Evolutionary conservation across 2,113 vertebrate species (phyloP), one percentile per base, ranked within the genome.

Genomic region (Caranx melampygus): DNA sequence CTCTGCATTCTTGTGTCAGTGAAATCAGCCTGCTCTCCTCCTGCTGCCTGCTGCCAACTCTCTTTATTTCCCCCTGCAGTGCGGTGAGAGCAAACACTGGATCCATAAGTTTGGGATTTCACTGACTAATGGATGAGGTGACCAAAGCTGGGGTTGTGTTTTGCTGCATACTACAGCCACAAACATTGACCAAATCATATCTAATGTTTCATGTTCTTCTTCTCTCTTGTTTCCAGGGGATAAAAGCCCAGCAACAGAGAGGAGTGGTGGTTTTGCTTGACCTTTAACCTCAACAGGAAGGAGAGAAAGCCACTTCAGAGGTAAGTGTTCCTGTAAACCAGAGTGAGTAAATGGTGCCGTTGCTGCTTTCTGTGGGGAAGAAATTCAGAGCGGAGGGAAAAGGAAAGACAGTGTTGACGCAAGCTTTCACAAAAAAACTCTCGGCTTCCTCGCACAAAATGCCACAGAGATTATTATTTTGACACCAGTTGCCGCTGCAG

Each of bases 261-360:
- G 72, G 72, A 80, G 73, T 49, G 78, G 60, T 59, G 84, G 71
- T 79, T 86, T 75, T 7, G 8, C 80, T 70, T 87, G 88, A 92
- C 84, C 91, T 89, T 83, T 88, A 55, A 86, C 88, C 87, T 84
- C 64, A 51, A 26, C 16, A 42, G 83, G 82, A 91, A 85, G 82
- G 77, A 84, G 66, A 57, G 33, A 79, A 79, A 85, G 60, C 81
- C 88, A 88, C 87, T 89, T 86, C 82, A 88, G 84, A 92, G 89
- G 92, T 92, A 90, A 92, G 88, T 70, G 42, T 85, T 88, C 77
- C 81, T 85, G 75, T 87, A 81, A 79, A 81, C 58, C 14, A 1
- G 8, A 82, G 72, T 47, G 82, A 74, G 33, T 67, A 57, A 73
- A 69, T 60, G 60, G 14, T 42, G 51, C 78, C 40, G n/a, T 5